phyloP scores from a whole-genome alignment of 2,113 vertebrate species.

The Pelecanus crispus region DNA sequence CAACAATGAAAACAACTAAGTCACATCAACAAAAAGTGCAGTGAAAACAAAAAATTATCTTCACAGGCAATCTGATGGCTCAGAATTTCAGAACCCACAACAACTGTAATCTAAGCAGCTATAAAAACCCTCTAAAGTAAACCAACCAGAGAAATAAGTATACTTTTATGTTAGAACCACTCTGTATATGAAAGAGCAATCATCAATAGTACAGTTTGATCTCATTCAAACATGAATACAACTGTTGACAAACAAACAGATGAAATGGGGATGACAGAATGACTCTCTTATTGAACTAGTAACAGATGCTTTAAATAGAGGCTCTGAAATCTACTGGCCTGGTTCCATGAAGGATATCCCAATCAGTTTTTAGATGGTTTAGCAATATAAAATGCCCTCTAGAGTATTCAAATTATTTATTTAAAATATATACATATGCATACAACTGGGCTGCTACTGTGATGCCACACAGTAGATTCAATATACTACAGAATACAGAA shows the following conservation, averaged over 20 bases:
- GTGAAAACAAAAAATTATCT: neutral
- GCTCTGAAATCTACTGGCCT: constrained; percentile 57
- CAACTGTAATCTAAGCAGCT: neutral
- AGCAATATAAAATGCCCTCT: constrained; percentile 56
- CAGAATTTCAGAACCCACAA: neutral
- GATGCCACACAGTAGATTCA: constrained; percentile 3
- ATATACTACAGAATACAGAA: neutral
- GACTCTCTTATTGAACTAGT: constrained; percentile 52
- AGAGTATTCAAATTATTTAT: constrained; percentile 49
- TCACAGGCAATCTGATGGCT: neutral
- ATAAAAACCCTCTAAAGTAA: neutral
- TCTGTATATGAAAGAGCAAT: constrained; percentile 19
- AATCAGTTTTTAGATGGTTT: constrained; percentile 25
- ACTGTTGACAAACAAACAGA: constrained; percentile 59
- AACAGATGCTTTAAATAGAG: constrained; percentile 61
- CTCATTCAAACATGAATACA: constrained; percentile 49
- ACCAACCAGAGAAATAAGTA: constrained; percentile 21
- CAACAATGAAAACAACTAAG: neutral
- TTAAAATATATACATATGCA: constrained; percentile 25
- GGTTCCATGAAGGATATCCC: constrained; percentile 15
- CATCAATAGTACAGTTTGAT: neutral
- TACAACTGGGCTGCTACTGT: constrained; percentile 23
- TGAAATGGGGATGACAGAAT: constrained; percentile 40
- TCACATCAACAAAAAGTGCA: neutral
- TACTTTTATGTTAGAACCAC: constrained; percentile 31